phyloP scores from a whole-genome alignment of 1,140 invertebrate species.

The Eciton burchellii region DNA sequence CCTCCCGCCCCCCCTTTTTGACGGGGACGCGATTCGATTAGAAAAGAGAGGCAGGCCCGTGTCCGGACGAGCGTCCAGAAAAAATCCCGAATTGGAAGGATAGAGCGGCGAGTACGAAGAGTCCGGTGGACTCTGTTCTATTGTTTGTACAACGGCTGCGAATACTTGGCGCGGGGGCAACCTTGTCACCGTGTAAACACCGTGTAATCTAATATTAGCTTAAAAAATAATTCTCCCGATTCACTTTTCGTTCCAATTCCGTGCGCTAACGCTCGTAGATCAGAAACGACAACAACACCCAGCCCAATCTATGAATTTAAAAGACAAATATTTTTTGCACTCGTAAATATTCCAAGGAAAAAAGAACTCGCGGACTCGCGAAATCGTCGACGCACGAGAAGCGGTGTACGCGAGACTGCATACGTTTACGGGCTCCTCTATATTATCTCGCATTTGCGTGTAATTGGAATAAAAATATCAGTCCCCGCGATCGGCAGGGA shows the following conservation, averaged over 20 bases:
- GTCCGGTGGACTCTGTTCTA: slow-evolving; percentile 14
- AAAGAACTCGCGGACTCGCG: no score
- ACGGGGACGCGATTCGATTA: slow-evolving; percentile 58
- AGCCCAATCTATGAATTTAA: background rate
- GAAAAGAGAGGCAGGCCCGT: slow-evolving; percentile 63
- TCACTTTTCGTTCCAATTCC: background rate
- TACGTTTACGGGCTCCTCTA: background rate
- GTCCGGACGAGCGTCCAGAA: slow-evolving; percentile 48
- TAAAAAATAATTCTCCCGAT: background rate
- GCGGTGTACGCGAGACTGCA: background rate
- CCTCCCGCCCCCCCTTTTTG: slow-evolving; percentile 25
- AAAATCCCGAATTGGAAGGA: background rate
- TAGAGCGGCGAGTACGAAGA: background rate
- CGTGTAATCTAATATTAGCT: background rate
- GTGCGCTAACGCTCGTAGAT: no score
- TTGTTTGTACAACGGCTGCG: background rate
- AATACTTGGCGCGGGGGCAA: background rate
- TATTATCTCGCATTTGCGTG: background rate
- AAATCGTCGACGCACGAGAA: no score
- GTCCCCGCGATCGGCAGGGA: background rate
- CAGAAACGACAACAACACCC: no score
- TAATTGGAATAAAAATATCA: background rate
- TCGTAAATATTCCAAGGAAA: background rate
- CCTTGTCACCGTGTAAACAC: background rate
- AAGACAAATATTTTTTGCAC: background rate